These are phyloP conservation scores for Microctonus aethiopoides DNA, from an alignment of 2,888 invertebrate genomes.

Conservation along the genomic window DNA sequence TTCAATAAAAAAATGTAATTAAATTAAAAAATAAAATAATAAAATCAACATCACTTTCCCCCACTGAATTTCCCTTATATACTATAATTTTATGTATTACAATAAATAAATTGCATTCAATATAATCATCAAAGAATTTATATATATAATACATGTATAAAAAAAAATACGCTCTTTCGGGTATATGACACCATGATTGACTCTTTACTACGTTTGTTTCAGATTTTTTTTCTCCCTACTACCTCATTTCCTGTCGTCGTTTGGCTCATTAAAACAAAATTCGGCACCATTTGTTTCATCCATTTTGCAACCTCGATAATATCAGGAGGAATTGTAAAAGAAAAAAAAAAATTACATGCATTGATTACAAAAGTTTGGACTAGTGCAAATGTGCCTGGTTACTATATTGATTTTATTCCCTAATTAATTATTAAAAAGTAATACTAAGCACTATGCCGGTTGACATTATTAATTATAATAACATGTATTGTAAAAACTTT, in stretches of 20 bases:
- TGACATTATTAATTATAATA: constrained; percentile 32
- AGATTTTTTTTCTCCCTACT: neutral
- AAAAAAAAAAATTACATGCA: neutral
- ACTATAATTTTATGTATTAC: constrained; percentile 30
- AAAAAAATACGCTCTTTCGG: constrained; percentile 14
- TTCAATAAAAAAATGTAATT: constrained; percentile 31
- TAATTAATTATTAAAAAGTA: constrained; percentile 27
- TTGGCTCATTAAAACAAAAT: constrained; percentile 1
- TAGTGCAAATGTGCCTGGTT: constrained; percentile 28
- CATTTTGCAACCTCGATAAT: neutral
- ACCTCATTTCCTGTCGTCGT: neutral
- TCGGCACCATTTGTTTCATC: constrained; percentile 29
- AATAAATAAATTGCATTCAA: constrained; percentile 31
- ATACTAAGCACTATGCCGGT: constrained; percentile 40
- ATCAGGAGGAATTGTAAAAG: neutral
- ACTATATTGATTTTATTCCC: constrained; percentile 28
- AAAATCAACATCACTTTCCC: constrained; percentile 33
- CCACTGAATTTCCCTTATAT: constrained; percentile 30
- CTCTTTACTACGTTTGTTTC: no score
- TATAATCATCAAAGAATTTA: constrained; percentile 13
- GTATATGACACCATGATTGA: constrained; percentile 28
- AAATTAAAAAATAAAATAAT: constrained; percentile 23
- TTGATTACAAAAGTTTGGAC: constrained; percentile 45
- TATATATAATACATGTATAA: neutral
- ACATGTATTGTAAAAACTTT: neutral